phyloP scores from a whole-genome alignment of 1,140 invertebrate species.

The Dufourea novaeangliae region DNA sequence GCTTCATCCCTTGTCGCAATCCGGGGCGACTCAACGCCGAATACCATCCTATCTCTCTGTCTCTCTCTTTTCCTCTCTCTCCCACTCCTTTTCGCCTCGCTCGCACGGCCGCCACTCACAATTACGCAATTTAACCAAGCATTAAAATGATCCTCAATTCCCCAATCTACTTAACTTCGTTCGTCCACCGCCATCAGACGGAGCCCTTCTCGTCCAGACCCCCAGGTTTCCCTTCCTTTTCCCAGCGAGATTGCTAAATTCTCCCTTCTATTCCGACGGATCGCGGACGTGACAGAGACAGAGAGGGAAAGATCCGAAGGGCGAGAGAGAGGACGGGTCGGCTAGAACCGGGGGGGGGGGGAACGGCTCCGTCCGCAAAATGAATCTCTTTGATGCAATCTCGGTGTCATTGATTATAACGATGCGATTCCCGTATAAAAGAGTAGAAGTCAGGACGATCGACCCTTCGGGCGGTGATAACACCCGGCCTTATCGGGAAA shows the following conservation, averaged over 20 bases:
- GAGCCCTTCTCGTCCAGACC: slow-evolving; percentile 39
- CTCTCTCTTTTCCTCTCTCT: slow-evolving; percentile 29
- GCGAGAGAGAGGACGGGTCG: not conserved
- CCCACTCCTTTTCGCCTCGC: slow-evolving; percentile 27
- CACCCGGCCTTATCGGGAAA: slow-evolving; percentile 10
- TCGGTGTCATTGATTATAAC: slow-evolving; percentile 51
- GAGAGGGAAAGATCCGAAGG: not conserved
- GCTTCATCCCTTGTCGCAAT: slow-evolving; percentile 3
- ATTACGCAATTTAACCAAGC: slow-evolving; percentile 75
- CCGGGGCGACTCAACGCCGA: slow-evolving; percentile 16
- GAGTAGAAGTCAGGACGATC: slow-evolving; percentile 34
- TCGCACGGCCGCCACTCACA: slow-evolving; percentile 63
- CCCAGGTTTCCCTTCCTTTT: slow-evolving; percentile 41
- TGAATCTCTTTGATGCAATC: slow-evolving; percentile 53
- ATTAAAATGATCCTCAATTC: slow-evolving; percentile 76
- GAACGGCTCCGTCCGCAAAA: slow-evolving; percentile 37
- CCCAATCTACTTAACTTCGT: slow-evolving; percentile 72
- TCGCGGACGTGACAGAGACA: slow-evolving; percentile 3
- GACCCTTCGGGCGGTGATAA: not conserved
- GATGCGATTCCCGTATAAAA: slow-evolving; percentile 36
- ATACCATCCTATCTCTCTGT: slow-evolving; percentile 18
- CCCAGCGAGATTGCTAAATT: slow-evolving; percentile 41
- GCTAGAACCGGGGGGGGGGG: slow-evolving; percentile 16
- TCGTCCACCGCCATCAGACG: slow-evolving; percentile 55
- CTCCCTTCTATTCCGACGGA: slow-evolving; percentile 25